Evolutionary conservation across 2,113 vertebrate species (phyloP), one percentile per base, ranked within the genome.

Genomic region (Nerophis lumbriciformis): DNA sequence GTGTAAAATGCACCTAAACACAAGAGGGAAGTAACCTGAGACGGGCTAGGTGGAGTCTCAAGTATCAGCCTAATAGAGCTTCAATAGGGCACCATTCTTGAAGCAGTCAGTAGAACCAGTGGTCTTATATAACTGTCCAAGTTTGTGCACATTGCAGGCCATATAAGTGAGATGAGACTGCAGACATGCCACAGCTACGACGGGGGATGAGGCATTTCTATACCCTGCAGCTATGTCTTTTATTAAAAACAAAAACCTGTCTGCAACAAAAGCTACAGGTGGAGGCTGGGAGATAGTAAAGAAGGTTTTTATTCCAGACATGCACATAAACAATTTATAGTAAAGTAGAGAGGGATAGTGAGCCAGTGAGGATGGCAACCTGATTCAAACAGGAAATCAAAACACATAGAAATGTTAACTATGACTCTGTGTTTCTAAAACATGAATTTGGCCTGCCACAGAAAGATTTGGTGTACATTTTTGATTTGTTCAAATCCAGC

Each of bases 31-130:
- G 86, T 69, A 82, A 87, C 75, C 65, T 48, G 72, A 89, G 65
- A 71, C 38, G 1, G 36, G 28, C 48, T 16, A 65, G 52, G 53
- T 60, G 63, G 68, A 73, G 67, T 75, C 69, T 73, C 72, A 66
- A 2, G 53, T 55, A n/a, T 61, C 63, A 66, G 71, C 73, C 84
- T 72, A 85, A 88, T 75, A 84, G 73, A 80, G 73, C 65, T n/a
- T 55, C 52, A 58, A 79, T 72, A 57, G 63, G 61, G 11, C 57
- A 70, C 56, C 8, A 9, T 68, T 62, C 76, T 68, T 68, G 76
- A 64, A 74, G 68, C 1, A 54, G 57, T 45, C 65, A 6, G 52
- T 1, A 57, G 36, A 69, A 73, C 57, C 60, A 4, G 58, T 44
- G 48, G 61, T 67, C 59, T 71, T 71, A 69, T 42, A 44, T 49